Base-by-base conservation (phyloP, 64 coral and sea anemone species). In the Dendrophyllia cribrosa region DNA sequence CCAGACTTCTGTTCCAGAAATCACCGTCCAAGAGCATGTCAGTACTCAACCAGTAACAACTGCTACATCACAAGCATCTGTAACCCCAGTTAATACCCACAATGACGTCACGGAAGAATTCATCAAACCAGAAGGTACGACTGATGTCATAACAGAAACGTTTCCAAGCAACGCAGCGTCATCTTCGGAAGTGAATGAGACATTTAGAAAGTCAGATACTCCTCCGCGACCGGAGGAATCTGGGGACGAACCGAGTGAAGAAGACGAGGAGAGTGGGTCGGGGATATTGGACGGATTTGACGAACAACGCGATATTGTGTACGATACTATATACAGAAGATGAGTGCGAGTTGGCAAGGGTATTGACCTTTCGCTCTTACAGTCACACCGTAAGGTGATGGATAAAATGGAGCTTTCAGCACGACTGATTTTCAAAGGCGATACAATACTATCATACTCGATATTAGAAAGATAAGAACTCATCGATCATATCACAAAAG, bases 151-250 rank as follows among this genome's bases (percentile, higher is more conserved):
- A 49, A 67, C 80, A 50, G 80, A 84, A 48, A 84, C 80, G 10
- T 84, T 84, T 14, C 63, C 80, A 23, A 49, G 60, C 17, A 67
- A 47, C 62, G 20, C 62, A 20, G 78, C 26, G 88, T 19, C 78
- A n/a, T 81, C 67, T 34, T 23, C 59, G 59, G 64, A 68, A 53
- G 73, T 90, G 2, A 81, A 52, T 9, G 88, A 90, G 47, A 90
- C 88, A 34, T 58, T 70, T 10, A 90, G 80, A 70, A 90, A 90
- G 76, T 90, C 88, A 66, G 53, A 90, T 7, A 90, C 78, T 59
- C 88, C 48, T 14, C 14, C 45, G 46, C 43, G 45, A 66, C 88
- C 75, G 4, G 88, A 66, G 9, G 75, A 52, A 47, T 56, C 64
- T 58, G 76, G 20, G 9, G 78, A 69, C 22, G 76, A 70, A 60